Evolutionary conservation across 2,888 invertebrate species (phyloP).

Genomic region (Halictus ligatus): DNA sequence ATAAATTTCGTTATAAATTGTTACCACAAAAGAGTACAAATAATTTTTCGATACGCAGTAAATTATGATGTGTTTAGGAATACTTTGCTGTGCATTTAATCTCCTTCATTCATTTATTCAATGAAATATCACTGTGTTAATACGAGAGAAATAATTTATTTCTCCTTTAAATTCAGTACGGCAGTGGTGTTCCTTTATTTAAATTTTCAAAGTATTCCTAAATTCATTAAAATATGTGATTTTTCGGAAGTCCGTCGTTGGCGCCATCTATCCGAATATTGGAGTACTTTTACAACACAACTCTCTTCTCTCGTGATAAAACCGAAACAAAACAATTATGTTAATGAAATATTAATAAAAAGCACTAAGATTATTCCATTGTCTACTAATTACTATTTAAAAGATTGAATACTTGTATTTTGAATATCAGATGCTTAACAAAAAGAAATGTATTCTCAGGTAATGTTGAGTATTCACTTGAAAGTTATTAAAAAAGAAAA

Average conservation of each 20-base stretch:
- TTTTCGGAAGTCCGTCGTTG: not conserved
- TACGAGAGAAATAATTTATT: not conserved
- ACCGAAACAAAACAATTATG: not conserved
- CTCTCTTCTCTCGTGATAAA: not conserved
- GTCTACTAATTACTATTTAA: not conserved
- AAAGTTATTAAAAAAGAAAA: constrained; percentile 12
- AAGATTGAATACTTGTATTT: not conserved
- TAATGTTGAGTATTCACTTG: not conserved
- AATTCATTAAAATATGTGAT: constrained; percentile 3
- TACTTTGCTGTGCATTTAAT: not conserved
- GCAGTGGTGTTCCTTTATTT: not conserved
- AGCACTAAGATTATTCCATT: not conserved
- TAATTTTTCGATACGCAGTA: not conserved
- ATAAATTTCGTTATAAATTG: not conserved
- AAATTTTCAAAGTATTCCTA: constrained; percentile 4
- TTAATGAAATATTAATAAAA: not conserved
- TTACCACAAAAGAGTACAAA: not conserved
- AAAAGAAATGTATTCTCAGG: not conserved
- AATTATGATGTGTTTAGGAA: constrained; percentile 12
- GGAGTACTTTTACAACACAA: not conserved
- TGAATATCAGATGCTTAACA: not conserved
- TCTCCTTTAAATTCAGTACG: not conserved
- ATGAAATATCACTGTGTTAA: not conserved
- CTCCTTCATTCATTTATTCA: not conserved
- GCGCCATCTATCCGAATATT: not conserved